Percentiles rank a stretch among this genome's conserved stretches.
These are phyloP conservation scores for Podilymbus podiceps DNA, from an alignment of 2,113 vertebrate species.

Conservation along the genomic window DNA sequence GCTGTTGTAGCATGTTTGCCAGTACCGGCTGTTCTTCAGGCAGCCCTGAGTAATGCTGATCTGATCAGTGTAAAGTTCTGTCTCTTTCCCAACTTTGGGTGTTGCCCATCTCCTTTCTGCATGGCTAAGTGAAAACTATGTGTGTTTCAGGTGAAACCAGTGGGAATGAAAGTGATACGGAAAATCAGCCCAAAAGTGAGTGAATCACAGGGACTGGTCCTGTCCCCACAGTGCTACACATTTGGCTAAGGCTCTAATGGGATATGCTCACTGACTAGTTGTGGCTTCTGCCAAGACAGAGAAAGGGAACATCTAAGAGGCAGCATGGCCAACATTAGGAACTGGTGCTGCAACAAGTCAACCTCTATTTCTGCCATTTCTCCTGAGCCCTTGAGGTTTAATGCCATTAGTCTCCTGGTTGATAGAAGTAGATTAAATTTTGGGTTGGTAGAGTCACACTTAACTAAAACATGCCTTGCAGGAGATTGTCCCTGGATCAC, in stretches of 20 bases:
- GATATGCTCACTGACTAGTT: not conserved
- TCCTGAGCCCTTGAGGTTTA: not conserved
- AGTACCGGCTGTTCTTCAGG: not conserved
- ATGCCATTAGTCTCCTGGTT: not conserved
- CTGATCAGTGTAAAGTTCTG: not conserved
- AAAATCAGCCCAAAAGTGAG: constrained; percentile 89
- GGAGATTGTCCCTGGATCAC: not conserved
- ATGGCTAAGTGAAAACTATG: constrained; percentile 19
- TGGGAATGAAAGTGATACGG: constrained; percentile 92
- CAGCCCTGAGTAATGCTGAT: not conserved
- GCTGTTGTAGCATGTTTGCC: not conserved
- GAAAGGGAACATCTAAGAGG: not conserved
- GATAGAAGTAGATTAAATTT: not conserved
- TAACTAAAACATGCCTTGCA: not conserved
- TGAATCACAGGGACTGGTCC: constrained; percentile 72
- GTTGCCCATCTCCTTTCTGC: constrained; percentile 7
- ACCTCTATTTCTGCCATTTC: not conserved
- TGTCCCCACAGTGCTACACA: not conserved
- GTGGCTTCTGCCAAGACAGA: not conserved
- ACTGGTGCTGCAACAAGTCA: not conserved
- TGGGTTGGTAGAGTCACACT: not conserved
- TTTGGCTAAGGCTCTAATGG: not conserved
- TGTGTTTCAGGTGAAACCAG: constrained; percentile 88
- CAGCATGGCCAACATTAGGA: not conserved
- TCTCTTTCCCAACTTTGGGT: constrained; percentile 25